Conservation (phyloP, 2,888 invertebrate genomes). For the Craniophora ligustri region DNA sequence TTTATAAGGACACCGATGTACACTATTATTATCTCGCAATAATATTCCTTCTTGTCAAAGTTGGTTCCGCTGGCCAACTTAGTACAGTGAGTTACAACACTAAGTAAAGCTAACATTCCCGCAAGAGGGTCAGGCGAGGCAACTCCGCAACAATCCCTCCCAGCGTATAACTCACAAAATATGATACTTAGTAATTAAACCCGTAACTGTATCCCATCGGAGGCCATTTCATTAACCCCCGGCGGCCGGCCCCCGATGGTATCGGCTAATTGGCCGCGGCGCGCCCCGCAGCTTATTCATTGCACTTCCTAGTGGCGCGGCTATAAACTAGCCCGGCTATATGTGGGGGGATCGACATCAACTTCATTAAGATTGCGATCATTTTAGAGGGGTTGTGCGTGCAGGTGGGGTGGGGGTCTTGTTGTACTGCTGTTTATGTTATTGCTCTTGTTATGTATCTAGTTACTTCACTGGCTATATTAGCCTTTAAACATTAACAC, state of each 20-base stretch:
- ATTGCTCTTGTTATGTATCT: too few species aligned
- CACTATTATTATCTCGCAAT: neutral
- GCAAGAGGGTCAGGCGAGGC: neutral
- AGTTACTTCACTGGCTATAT: too few species aligned
- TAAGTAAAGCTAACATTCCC: neutral
- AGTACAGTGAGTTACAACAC: neutral
- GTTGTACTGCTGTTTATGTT: too few species aligned
- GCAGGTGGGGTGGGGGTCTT: constrained; percentile 28
- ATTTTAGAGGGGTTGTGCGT: constrained; percentile 23
- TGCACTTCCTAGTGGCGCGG: constrained; percentile 40
- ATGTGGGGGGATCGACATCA: constrained; percentile 31
- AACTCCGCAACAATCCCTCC: constrained; percentile 12
- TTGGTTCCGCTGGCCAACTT: neutral
- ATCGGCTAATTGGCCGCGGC: constrained; percentile 52
- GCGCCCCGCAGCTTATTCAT: constrained; percentile 34
- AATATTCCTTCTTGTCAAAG: neutral
- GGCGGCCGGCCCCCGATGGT: constrained; percentile 32
- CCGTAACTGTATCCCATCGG: constrained; percentile 41
- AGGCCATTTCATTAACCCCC: constrained; percentile 58
- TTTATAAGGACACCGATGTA: too few species aligned
- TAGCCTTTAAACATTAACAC: too few species aligned
- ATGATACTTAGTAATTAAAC: constrained; percentile 52
- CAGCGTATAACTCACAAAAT: constrained; percentile 50
- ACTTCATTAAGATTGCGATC: constrained; percentile 51
- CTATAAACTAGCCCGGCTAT: constrained; percentile 34